Evolutionary conservation across 1,140 invertebrate genomes (phyloP), one percentile per base, ranked within the genome.

Genomic region (Brachionus paranguensis): DNA sequence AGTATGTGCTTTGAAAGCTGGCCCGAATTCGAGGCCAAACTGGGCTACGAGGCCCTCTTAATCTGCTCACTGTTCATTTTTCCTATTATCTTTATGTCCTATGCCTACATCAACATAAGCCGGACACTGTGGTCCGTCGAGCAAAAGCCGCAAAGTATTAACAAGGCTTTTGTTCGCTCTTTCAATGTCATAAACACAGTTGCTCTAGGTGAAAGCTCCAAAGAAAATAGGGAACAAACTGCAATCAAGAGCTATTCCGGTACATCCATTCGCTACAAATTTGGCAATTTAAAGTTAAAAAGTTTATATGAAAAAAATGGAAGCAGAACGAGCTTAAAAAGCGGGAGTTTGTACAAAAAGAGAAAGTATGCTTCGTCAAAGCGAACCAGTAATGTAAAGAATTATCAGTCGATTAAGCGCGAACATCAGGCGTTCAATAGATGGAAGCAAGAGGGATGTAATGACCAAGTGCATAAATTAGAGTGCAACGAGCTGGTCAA

Each of bases 71-170:
- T 83, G 14, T 83, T 83, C n/a, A 68, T 83, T 12, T 83, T 83
- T 68, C 81, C 81, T 5, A 50, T 83, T 11, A 50, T 60, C 4
- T 68, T 83, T 20, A 83, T 83, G 81, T 68, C 64, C 1, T 83
- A 83, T 20, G 60, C 60, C 8, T 83, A 83, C 20, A n/a, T 72
- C 4, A 68, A 37, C 14, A 72, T 83, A 20, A 83, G 64, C 33
- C n/a, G 29, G 24, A 68, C 68, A 3, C 64, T 83, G 10, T 83
- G 81, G 81, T 83, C 68, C 24, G 29, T 79, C 17, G 76, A 79
- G 17, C 29, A 47, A 64, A 60, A 64, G 17, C 17, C 81, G 8
- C 29, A 45, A 37, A 81, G 6, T 14, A 29, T 81, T 7, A 27
- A 29, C 43, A 64, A 53, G 17, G 70, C 70, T 8, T 74, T 74